Evolutionary conservation across 1,140 invertebrate genomes (phyloP), one percentile per base, ranked within the genome.

Genomic region (Pteromalus puparum): DNA sequence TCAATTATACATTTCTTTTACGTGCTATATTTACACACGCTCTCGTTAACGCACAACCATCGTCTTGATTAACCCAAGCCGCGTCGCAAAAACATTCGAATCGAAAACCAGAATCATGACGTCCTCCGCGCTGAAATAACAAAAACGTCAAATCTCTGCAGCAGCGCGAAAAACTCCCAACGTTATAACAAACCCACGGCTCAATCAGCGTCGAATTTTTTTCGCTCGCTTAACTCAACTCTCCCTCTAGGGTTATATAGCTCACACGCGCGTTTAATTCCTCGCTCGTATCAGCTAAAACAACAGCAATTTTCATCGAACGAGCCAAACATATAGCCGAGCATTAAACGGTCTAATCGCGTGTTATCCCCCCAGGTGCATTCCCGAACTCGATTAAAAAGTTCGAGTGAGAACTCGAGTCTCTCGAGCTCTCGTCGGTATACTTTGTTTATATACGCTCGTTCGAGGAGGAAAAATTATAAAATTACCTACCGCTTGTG

Each of bases 341-440:
- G 21, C 30, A 73, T 73, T 13, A 38, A 30, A 30, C 26, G 15
- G 34, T 6, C 72, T 74, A 74, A 21, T 74, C 30, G 72, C 34
- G 72, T 74, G 34, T 13, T 74, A 74, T 74, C 21, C 18, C 48
- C 18, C 18, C 53, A 61, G 53, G 6, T 61, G 6, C 53, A 70
- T 28, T 28, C 30, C 67, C 24, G 13, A 74, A n/a, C 34, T 74
- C 72, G 5, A 74, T 42, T 74, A 74, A 74, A 74, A 74, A 74
- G 72, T 74, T 74, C 70, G 48, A 53, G 48, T 18, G 1, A n/a
- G 18, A 61, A 5, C 15, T 34, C 6, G 53, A n/a, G 21, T 7
- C 6, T 53, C 18, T 53, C 30, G 34, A 13, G 24, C n/a, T n/a
- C 34, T 18, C 18, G 48, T 15, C 3, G 12, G 18, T 15, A 21